Conservation (phyloP, 2,113 vertebrate genomes). For the Burhinus oedicnemus region DNA sequence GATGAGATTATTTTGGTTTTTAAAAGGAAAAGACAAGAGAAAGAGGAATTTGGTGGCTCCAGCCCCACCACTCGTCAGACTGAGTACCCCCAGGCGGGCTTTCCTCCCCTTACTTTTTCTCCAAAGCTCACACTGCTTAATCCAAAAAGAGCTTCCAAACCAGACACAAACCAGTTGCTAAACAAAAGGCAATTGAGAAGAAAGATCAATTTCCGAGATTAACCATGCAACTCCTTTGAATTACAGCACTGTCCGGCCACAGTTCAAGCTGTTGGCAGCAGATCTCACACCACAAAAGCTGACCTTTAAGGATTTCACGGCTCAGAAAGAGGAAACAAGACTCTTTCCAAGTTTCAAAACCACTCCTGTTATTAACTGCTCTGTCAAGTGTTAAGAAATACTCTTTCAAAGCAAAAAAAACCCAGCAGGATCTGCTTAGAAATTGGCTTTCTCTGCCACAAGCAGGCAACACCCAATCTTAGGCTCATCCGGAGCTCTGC, state of each 20-base stretch:
- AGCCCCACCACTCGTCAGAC: neutral
- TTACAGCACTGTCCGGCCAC: neutral
- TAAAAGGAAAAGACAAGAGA: neutral
- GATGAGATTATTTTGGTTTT: neutral
- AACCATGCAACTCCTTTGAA: neutral
- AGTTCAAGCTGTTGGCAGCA: neutral
- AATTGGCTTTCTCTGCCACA: neutral
- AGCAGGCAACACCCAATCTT: neutral
- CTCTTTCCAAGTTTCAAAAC: neutral
- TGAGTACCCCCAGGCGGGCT: neutral
- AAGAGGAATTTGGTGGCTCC: neutral
- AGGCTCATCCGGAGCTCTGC: rapidly evolving
- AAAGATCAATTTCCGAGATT: neutral
- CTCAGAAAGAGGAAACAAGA: neutral
- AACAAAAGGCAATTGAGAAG: conserved; percentile 2
- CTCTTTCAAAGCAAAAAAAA: neutral
- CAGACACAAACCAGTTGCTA: neutral
- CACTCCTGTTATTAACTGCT: neutral
- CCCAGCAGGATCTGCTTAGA: neutral
- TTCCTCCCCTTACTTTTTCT: neutral
- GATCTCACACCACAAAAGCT: neutral
- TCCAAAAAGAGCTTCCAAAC: neutral
- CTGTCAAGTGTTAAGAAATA: neutral
- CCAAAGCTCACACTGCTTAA: neutral
- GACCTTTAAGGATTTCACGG: neutral